Base-by-base conservation (phyloP, 1,140 invertebrate genomes). In the Spodoptera frugiperda region DNA sequence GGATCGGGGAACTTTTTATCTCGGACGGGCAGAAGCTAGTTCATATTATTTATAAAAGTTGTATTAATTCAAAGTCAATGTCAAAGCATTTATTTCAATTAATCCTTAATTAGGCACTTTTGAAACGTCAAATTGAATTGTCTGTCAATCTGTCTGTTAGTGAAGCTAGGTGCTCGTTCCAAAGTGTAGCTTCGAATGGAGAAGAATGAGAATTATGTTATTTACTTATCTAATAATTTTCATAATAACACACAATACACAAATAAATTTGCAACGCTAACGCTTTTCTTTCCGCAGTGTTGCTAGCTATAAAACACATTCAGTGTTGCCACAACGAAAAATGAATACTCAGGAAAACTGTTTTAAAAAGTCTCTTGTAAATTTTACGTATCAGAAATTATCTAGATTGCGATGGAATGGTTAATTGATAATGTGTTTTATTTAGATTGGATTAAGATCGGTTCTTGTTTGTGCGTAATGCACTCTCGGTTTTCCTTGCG, bases 401-500 rank as follows among this genome's bases (percentile, higher is more conserved):
- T 63, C 59, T 63, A 63, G 15, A 63, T 44, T 63, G n/a, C 17
- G 15, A 10, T 44, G 15, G 9, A 15, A 8, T 61, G 33, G 5
- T 15, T 63, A 6, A 19, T 21, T n/a, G 17, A 53, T 33, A 15
- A 17, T 33, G 3, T 1, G 0, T n/a, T 2, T 12, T 72, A 70
- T 44, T 10, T 15, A 15, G 1, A 3, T 12, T 12, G 0, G 8
- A 0, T 9, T 73, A 59, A 73, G 21, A 44, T 73, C 4, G 25
- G 12, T 59, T 49, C 25, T 73, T 49, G 2, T n/a, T 59, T 33
- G 71, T 33, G 3, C 30, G 1, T n/a, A 5, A 9, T 44, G 39
- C 51, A 72, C 51, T 72, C 68, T 72, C 68, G 39, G 54, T 55
- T 61, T 44, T 55, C 54, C 1, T 73, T 21, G 71, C 71, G 71